Conservation (phyloP, 2,113 vertebrate species). For the Tenebrosternarchus preto region DNA sequence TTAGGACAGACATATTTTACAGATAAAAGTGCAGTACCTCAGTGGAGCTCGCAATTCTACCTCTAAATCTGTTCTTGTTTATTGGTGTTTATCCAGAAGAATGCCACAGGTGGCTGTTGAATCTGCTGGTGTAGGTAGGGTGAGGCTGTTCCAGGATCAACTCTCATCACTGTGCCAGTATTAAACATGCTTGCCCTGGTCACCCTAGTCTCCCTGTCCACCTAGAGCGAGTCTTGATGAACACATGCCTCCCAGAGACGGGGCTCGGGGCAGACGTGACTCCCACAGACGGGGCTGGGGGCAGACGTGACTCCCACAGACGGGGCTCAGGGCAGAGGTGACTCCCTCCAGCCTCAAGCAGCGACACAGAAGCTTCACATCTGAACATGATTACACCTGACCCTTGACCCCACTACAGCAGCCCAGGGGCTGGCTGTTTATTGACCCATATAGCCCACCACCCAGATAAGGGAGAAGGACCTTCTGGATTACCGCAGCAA, state of each 20-base stretch:
- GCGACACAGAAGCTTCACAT: slow-evolving; percentile 24
- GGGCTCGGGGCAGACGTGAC: background rate
- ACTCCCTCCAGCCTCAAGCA: background rate
- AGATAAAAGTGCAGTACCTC: too few relatives aligned
- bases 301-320: background rate
- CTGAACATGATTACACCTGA: slow-evolving; percentile 23
- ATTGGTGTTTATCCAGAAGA: too few relatives aligned
- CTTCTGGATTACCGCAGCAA: slow-evolving; percentile 20
- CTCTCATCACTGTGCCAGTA: background rate
- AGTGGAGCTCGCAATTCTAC: background rate
- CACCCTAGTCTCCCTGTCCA: background rate
- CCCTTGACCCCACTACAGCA: background rate
- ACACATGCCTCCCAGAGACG: background rate
- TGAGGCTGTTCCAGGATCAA: background rate
- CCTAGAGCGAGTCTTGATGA: background rate
- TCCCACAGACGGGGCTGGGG: background rate
- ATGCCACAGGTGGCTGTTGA: too few relatives aligned
- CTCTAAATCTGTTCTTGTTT: background rate
- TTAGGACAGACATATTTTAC: too few relatives aligned
- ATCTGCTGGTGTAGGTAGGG: background rate
- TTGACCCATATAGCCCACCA: background rate
- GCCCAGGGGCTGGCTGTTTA: background rate
- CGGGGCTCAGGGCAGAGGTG: background rate
- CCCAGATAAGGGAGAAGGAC: slow-evolving; percentile 35
- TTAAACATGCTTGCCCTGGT: background rate